phyloP scores from a whole-genome alignment of 2,888 invertebrate genomes.

The Monopis laevigella region DNA sequence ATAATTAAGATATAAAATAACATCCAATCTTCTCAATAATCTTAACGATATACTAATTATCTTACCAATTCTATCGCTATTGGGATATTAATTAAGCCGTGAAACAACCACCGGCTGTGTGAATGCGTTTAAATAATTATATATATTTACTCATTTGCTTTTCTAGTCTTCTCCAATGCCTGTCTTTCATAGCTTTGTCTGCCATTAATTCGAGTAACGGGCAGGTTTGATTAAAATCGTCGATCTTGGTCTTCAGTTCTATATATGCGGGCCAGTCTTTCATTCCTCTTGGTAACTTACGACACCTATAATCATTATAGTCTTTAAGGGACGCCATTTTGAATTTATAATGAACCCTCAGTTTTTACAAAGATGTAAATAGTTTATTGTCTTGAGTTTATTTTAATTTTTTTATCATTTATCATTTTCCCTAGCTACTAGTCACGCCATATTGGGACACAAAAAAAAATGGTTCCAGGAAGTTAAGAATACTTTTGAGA shows the following conservation, averaged over 20 bases:
- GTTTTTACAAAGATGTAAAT: neutral
- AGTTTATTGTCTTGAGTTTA: no score
- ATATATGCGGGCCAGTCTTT: slow-evolving; percentile 89
- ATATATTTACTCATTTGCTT: slow-evolving; percentile 45
- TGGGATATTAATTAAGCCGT: neutral
- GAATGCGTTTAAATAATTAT: no score
- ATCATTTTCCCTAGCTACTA: no score
- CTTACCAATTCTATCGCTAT: slow-evolving; percentile 56
- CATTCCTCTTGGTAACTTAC: slow-evolving; percentile 84
- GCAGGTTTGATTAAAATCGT: slow-evolving; percentile 89
- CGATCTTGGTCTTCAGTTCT: slow-evolving; percentile 87
- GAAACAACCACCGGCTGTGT: no score
- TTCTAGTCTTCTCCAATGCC: slow-evolving; percentile 77
- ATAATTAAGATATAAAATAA: no score
- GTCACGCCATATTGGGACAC: no score
- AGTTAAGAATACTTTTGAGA: no score
- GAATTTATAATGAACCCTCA: neutral
- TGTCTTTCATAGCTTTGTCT: slow-evolving; percentile 83
- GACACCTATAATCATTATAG: slow-evolving; percentile 75
- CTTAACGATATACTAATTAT: no score
- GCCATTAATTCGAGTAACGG: slow-evolving; percentile 89
- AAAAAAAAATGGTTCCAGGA: no score
- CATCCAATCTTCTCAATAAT: slow-evolving; percentile 31
- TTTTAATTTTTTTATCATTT: no score
- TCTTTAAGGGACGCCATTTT: neutral